Conservation (phyloP, 2,113 vertebrate genomes). For the Tragelaphus strepsiceros region DNA sequence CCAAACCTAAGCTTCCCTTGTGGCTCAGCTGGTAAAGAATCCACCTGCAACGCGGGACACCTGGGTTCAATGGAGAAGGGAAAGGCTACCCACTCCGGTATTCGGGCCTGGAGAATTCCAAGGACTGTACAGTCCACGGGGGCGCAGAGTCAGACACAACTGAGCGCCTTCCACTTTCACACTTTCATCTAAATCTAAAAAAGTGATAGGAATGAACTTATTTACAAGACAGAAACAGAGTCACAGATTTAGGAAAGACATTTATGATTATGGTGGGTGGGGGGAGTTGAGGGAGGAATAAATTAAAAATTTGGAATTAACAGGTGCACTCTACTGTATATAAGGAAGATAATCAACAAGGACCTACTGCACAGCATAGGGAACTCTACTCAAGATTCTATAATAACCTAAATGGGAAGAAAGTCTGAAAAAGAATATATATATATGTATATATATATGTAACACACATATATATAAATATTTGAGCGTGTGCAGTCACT, state of each 20-base stretch:
- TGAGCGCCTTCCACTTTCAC: neutral
- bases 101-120: neutral
- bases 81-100: neutral
- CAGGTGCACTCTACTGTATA: neutral
- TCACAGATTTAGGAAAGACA: neutral
- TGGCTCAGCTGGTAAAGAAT: neutral
- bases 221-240: neutral
- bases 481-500: fast-evolving
- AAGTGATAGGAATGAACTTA: neutral
- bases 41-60: neutral
- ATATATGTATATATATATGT: neutral
- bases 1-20: neutral
- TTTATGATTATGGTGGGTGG: neutral
- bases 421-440: neutral
- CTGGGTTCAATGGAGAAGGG: neutral
- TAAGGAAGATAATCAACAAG: neutral
- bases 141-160: neutral
- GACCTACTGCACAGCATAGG: neutral
- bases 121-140: neutral
- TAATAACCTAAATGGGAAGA: neutral
- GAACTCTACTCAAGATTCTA: neutral
- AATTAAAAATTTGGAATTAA: neutral
- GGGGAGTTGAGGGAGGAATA: neutral
- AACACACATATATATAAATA: neutral
- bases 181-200: neutral